phyloP scores from a whole-genome alignment of 2,888 invertebrate species.

The Anthrax anthrax region DNA sequence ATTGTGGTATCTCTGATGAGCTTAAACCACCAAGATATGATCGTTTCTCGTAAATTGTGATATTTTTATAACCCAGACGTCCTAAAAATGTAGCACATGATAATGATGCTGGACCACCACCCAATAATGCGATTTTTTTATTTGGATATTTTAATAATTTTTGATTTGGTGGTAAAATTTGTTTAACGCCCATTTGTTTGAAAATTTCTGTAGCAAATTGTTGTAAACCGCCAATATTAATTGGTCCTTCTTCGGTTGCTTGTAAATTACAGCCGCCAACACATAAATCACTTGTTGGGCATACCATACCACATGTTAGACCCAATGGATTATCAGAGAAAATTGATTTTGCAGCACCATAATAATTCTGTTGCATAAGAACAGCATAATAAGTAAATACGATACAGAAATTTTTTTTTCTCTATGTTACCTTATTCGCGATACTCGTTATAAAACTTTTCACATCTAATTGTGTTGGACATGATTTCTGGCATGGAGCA shows the following conservation, averaged over 20 bases:
- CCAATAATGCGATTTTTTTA: slow-evolving; percentile 65
- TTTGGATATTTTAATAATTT: slow-evolving; percentile 35
- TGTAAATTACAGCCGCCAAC: slow-evolving; percentile 95
- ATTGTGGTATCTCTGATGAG: slow-evolving; percentile 92
- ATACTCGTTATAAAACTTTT: slow-evolving; percentile 96
- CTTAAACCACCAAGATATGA: slow-evolving; percentile 82
- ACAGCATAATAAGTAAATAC: no score
- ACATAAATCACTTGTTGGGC: slow-evolving; percentile 95
- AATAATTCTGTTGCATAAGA: slow-evolving; percentile 60
- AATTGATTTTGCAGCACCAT: slow-evolving; percentile 92
- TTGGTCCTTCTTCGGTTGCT: slow-evolving; percentile 93
- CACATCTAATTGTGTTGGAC: slow-evolving; percentile 94
- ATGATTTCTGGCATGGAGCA: slow-evolving; percentile 96
- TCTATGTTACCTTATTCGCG: slow-evolving; percentile 77
- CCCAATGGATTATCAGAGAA: slow-evolving; percentile 95
- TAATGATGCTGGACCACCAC: slow-evolving; percentile 92
- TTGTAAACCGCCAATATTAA: slow-evolving; percentile 96
- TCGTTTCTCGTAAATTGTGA: slow-evolving; percentile 87
- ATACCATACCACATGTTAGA: slow-evolving; percentile 94
- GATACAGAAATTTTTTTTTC: no score
- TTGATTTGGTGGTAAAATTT: slow-evolving; percentile 64
- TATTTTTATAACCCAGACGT: slow-evolving; percentile 77
- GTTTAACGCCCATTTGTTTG: slow-evolving; percentile 83
- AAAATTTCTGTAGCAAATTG: slow-evolving; percentile 96
- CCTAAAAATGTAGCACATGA: slow-evolving; percentile 95